Base-by-base conservation (phyloP, 1,140 invertebrate species). In the Lucilia cuprina region DNA sequence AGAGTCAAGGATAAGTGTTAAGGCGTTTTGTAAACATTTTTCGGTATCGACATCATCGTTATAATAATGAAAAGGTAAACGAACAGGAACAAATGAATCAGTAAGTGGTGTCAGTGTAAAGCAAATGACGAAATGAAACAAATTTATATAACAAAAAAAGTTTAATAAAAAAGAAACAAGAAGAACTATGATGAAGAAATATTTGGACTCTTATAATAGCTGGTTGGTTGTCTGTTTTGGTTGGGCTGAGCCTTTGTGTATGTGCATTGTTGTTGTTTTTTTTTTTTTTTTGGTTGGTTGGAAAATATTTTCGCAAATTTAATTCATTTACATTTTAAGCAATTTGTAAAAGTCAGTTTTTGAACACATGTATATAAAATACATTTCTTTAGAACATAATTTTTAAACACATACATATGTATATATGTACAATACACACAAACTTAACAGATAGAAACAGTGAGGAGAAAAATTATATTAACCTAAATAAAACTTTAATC, bases 321-420 rank as follows among this genome's bases (percentile, higher is more conserved):
- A 70, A 70, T 70, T 70, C 65, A 70, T 70, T 70, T 70, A 21
- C 65, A 70, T 70, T 70, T 70, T 70, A 19, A 70, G 65, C 19
- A 70, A 70, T 70, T 70, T 70, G 65, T 70, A 70, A 70, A 70
- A 70, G 21, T 70, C 65, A n/a, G 7, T 19, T 70, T 70, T 70
- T 25, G 7, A 60, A 17, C n/a, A n/a, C 55, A 60, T 60, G 14
- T 60, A n/a, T 60, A 17, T n/a, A n/a, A n/a, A n/a, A n/a, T n/a
- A 60, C 55, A 17, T 60, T 60, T 30, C 25, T 30, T 30, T 30
- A 3, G 25, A 30, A 30, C 25, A 30, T 30, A 1, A n/a, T 60
- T 60, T 60, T n/a, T 7, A 17, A 30, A 17, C 55, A 60, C 55
- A 60, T 14, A 60, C 55, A 30, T 30, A 30, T 30, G n/a, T n/a